Conservation (phyloP, 2,888 invertebrate species). For the Stramonita haemastoma region DNA sequence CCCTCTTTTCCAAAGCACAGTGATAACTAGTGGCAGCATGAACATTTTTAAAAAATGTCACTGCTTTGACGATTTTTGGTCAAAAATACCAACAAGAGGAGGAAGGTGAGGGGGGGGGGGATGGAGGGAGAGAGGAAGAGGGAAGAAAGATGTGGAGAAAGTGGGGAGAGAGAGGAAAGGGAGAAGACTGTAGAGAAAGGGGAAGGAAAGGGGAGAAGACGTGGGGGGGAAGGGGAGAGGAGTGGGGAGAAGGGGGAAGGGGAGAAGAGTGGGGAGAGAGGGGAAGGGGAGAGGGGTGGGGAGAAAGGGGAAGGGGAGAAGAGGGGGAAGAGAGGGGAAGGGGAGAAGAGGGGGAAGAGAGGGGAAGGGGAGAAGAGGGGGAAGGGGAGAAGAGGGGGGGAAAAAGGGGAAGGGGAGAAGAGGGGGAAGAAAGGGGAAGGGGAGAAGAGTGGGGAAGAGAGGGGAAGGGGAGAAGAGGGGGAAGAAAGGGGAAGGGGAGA, state of each 20-base stretch:
- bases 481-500: not conserved
- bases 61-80: no score
- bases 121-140: not conserved
- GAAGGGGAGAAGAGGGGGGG: not conserved
- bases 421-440: not conserved
- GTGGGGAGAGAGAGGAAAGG: not conserved
- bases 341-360: not conserved
- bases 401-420: not conserved
- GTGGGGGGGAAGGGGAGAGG: not conserved
- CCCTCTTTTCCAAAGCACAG: not conserved
- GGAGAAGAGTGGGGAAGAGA: not conserved
- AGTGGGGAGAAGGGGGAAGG: not conserved
- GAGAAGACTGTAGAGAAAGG: not conserved
- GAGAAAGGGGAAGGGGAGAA: not conserved
- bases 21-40: no score
- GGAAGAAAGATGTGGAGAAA: not conserved
- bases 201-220: not conserved
- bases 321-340: not conserved
- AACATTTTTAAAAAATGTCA: no score
- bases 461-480: not conserved
- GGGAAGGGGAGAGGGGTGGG: not conserved
- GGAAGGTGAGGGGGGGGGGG: no score
- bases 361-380: not conserved
- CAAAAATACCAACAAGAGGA: no score
- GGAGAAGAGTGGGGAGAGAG: not conserved